Base-by-base conservation (phyloP, 2,113 vertebrate species). In the Actinemys pallida region DNA sequence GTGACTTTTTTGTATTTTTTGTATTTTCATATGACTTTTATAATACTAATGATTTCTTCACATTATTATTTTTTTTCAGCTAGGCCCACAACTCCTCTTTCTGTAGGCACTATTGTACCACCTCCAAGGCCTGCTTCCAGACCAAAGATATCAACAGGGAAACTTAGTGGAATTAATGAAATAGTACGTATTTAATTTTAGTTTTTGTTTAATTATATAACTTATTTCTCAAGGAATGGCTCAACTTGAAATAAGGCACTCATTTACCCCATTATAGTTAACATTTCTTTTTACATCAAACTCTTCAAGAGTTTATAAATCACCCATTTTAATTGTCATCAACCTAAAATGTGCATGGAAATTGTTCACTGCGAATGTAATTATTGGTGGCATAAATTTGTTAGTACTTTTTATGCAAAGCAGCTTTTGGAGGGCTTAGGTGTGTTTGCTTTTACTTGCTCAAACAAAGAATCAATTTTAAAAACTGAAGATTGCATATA, bases 111-210 rank as follows among this genome's bases (percentile, higher is more conserved):
- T 92, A 98, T 99, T 95, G 99, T 99, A 84, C 99, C 99, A 17
- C 99, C 99, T 22, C 99, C 99, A 83, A 98, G 99, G 72, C 99
- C 99, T 92, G 98, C 99, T 94, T 99, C 99, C 93, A 99, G 99
- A 98, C 99, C 99, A 98, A 99, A 99, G 97, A 97, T 99, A 91
- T 94, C 99, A 79, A 88, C 98, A 0, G 98, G 98, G 81, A 99
- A 99, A 98, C 99, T 99, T 84, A 98, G 98, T 91, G 99, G 99
- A 76, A 99, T 99, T 97, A 99, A 99, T 96, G 99, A 99, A 98
- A 99, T 99, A 97, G 99, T 99, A 98, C 94, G 99, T 99, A 97
- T 95, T 93, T 45, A 50, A 83, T 59, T 31, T 2, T 52, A 7
- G 10, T 2, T 12, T 72, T 49, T 59, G 13, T 81, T 81, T 92